Percentiles rank a stretch among this genome's conserved stretches.
Conservation (phyloP, 2,888 invertebrate species). For the Magallana nippona region DNA sequence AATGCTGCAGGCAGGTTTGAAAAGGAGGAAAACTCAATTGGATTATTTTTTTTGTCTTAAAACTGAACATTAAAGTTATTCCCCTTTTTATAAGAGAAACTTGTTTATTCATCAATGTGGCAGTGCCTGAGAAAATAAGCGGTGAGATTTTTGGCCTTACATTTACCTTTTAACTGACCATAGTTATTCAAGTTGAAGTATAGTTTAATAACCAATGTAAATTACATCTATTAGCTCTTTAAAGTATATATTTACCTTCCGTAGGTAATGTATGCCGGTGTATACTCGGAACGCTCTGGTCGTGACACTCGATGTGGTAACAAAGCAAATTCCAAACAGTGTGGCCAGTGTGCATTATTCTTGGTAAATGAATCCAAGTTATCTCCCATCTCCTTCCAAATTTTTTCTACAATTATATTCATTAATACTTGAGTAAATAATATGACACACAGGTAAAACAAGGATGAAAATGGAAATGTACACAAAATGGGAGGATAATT, state of each 20-base stretch:
- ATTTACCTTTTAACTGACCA: no score
- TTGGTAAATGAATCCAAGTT: slow-evolving; percentile 55
- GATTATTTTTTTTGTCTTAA: no score
- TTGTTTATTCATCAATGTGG: no score
- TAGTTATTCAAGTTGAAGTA: no score
- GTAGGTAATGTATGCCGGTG: slow-evolving; percentile 61
- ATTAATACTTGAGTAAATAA: not conserved
- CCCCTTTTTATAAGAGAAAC: no score
- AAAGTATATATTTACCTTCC: slow-evolving; percentile 42
- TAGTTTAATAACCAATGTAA: not conserved
- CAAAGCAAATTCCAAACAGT: slow-evolving; percentile 62
- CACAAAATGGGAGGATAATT: not conserved
- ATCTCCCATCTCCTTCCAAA: slow-evolving; percentile 57
- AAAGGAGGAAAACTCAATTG: no score
- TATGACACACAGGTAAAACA: no score
- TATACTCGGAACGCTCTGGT: slow-evolving; percentile 57
- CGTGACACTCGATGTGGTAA: slow-evolving; percentile 61
- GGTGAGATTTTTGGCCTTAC: no score
- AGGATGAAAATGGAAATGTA: not conserved
- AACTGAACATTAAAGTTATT: no score
- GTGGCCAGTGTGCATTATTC: slow-evolving; percentile 58
- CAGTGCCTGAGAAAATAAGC: no score
- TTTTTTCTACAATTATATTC: slow-evolving; percentile 51
- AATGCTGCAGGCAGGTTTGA: no score
- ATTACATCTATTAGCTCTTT: not conserved